Evolutionary conservation across 2,888 invertebrate genomes (phyloP).

Genomic region (Tipula confusa): DNA sequence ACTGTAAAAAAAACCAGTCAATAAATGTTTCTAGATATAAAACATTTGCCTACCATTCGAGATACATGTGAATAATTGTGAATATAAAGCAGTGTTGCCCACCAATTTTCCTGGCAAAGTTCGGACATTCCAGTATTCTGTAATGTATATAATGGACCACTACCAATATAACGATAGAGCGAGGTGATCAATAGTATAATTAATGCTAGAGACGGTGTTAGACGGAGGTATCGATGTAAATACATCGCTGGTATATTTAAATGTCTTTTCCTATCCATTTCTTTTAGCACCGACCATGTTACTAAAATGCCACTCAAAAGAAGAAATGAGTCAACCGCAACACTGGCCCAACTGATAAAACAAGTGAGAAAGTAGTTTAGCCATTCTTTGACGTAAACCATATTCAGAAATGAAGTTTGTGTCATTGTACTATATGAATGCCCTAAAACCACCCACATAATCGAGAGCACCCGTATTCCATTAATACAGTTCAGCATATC

Average conservation of each 20-base stretch:
- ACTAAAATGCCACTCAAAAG: conserved; percentile 58
- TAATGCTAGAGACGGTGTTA: conserved; percentile 55
- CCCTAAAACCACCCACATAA: conserved; percentile 52
- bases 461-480: conserved; percentile 50
- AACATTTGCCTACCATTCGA: too few relatives aligned
- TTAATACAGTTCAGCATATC: conserved; percentile 47
- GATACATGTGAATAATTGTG: too few relatives aligned
- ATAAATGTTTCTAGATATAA: too few relatives aligned
- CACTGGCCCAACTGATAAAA: conserved; percentile 49
- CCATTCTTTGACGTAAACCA: conserved; percentile 41
- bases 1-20: too few relatives aligned
- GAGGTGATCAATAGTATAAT: conserved; percentile 53
- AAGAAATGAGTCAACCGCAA: conserved; percentile 63
- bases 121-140: too few relatives aligned
- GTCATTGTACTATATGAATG: conserved; percentile 43
- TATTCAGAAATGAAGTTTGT: conserved; percentile 30
- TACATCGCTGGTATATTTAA: conserved; percentile 47
- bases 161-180: conserved; percentile 51
- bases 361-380: conserved; percentile 44
- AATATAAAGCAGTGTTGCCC: too few relatives aligned
- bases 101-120: too few relatives aligned
- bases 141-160: conserved; percentile 54
- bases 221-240: conserved; percentile 50
- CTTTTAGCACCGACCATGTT: conserved; percentile 48
- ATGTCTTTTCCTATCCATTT: conserved; percentile 46